These are phyloP conservation scores for Bibio marci DNA, from an alignment of 2,888 invertebrate species.

Conservation along the genomic window DNA sequence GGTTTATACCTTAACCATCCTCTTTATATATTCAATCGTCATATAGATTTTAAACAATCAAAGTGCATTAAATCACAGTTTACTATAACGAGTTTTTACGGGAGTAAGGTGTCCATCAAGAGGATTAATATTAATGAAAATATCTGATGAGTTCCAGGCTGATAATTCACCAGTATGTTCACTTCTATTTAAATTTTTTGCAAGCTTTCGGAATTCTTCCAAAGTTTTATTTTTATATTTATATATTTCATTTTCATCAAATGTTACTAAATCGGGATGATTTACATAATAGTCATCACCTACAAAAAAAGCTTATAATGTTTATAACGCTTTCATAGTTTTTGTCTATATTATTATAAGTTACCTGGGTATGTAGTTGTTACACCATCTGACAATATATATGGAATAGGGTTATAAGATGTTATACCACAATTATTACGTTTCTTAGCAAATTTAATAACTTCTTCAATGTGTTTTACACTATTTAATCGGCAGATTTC, in stretches of 20 bases:
- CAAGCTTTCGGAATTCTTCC: constrained; percentile 20
- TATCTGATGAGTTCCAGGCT: background rate
- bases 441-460: constrained; percentile 39
- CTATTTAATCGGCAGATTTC: constrained; percentile 47
- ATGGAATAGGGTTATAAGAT: constrained; percentile 34
- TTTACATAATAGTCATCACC: constrained; percentile 35
- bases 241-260: too few relatives aligned
- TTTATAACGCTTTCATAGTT: constrained; percentile 2
- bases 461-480: constrained; percentile 35
- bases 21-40: too few relatives aligned
- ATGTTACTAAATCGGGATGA: constrained; percentile 22
- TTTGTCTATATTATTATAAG: background rate
- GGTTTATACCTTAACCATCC: too few relatives aligned
- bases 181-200: constrained; percentile 19
- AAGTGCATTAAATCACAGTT: too few relatives aligned
- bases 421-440: constrained; percentile 37
- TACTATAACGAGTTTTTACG: too few relatives aligned
- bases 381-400: constrained; percentile 39
- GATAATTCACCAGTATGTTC: constrained; percentile 10
- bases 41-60: too few relatives aligned
- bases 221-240: constrained; percentile 13
- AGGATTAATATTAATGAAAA: constrained; percentile 8
- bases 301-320: constrained; percentile 17
- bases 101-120: constrained; percentile 8
- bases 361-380: constrained; percentile 42